Evolutionary conservation across 2,113 vertebrate genomes (phyloP), one percentile per base, ranked within the genome.

Genomic region (Ranitomeya imitator): DNA sequence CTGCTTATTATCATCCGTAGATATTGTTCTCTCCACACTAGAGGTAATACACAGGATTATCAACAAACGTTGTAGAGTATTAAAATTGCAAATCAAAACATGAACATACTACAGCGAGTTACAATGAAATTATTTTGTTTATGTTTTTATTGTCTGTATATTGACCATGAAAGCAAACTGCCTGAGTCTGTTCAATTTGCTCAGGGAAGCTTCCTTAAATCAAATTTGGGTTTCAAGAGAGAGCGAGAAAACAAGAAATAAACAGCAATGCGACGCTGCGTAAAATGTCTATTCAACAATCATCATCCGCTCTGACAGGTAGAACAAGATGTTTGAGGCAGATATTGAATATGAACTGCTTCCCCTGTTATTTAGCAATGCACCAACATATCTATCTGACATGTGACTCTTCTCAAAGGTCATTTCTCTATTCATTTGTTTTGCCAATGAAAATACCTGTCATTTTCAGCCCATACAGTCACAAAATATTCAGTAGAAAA

Each of bases 61-160:
- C 80, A 54, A 77, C 69, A 71, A 57, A 78, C 37, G n/a, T 61
- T 52, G n/a, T 6, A 67, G 59, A 55, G 37, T 88, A 83, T 88
- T 88, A 88, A 78, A 83, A 88, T 83, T 77, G 91, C 90, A 91
- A 91, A 91, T 91, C 80, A 91, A 90, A 90, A 90, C 82, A 91
- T 90, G 90, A 92, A 92, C 83, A 86, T 77, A 92, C 59, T 90
- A 89, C 90, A 86, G 83, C 83, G 81, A 87, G 85, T 90, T 90
- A 90, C 90, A 93, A 93, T 91, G 69, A 91, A 93, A 94, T 93
- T 93, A 93, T 90, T 85, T 92, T 91, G 90, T 92, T 92, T 93
- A 87, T 91, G 91, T 90, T 93, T 74, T 93, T 91, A 92, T 88
- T 91, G 90, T 74, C 90, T 90, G 79, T 26, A 83, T 91, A 92